These are phyloP conservation scores for Dicycla oo DNA, from an alignment of 2,888 invertebrate genomes.

Conservation along the genomic window DNA sequence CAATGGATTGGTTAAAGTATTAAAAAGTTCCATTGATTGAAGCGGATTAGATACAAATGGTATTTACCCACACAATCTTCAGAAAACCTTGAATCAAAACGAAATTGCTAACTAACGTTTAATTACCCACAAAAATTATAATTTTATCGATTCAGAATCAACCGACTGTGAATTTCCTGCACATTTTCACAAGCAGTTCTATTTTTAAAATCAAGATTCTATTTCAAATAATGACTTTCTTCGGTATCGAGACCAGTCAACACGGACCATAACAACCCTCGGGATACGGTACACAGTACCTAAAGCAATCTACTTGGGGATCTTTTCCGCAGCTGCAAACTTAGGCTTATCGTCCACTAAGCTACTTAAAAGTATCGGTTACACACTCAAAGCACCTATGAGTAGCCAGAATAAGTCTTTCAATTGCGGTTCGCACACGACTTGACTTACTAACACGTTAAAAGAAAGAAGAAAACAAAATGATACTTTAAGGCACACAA, in stretches of 20 bases:
- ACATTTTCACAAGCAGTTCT: neutral
- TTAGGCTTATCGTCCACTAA: neutral
- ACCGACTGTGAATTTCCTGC: neutral
- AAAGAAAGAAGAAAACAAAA: no score
- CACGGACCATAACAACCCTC: neutral
- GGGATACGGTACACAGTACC: neutral
- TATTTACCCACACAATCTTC: neutral
- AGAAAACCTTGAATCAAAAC: neutral
- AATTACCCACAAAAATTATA: neutral
- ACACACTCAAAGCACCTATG: neutral
- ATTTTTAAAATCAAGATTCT: neutral
- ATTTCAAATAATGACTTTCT: conserved; percentile 9
- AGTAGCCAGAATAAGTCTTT: neutral
- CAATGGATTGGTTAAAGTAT: conserved; percentile 4
- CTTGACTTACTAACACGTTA: no score
- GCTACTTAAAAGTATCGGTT: neutral
- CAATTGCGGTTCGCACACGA: no score
- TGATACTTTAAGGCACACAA: no score
- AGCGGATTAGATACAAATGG: no score
- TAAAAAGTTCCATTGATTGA: neutral
- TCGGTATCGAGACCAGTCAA: neutral
- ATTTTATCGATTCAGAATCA: neutral
- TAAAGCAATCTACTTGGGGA: conserved; percentile 15
- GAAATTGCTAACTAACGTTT: neutral
- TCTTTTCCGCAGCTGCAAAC: conserved; percentile 31